Conservation (phyloP, 2,888 invertebrate genomes). For the Tachina lurida region DNA sequence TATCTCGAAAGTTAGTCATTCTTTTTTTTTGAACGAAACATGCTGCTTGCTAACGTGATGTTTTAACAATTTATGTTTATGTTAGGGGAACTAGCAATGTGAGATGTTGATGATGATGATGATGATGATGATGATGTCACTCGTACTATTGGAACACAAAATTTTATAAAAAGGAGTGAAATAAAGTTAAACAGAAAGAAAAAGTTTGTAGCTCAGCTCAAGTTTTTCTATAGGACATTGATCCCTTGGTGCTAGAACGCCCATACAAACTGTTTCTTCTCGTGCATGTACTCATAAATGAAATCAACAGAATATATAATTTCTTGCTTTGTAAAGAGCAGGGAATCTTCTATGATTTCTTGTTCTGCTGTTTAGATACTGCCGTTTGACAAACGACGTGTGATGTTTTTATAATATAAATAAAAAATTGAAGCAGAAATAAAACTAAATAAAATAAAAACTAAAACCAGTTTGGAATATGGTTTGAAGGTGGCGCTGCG, state of each 20-base stretch:
- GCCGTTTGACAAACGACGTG: slow-evolving; percentile 59
- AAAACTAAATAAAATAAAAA: slow-evolving; percentile 3
- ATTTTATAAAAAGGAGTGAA: slow-evolving; percentile 37
- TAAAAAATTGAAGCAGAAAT: not conserved
- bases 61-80: slow-evolving; percentile 47
- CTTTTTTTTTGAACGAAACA: slow-evolving; percentile 50
- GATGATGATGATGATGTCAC: slow-evolving; percentile 37
- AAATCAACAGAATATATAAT: slow-evolving; percentile 57
- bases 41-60: slow-evolving; percentile 54
- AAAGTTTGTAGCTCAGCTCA: slow-evolving; percentile 64
- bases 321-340: slow-evolving; percentile 43
- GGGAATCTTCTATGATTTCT: slow-evolving; percentile 18
- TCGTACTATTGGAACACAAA: slow-evolving; percentile 45
- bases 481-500: not conserved
- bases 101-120: slow-evolving; percentile 23
- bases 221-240: slow-evolving; percentile 61
- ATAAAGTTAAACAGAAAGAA: slow-evolving; percentile 59
- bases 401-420: slow-evolving; percentile 48
- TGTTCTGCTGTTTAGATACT: slow-evolving; percentile 6
- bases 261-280: not conserved
- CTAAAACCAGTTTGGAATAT: not conserved
- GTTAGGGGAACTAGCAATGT: slow-evolving; percentile 55
- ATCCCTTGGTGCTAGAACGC: slow-evolving; percentile 48
- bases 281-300: slow-evolving; percentile 20
- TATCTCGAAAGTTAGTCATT: slow-evolving; percentile 53